phyloP scores from a whole-genome alignment of 2,797 vertebrate genomes.

The Borostomias antarcticus region DNA sequence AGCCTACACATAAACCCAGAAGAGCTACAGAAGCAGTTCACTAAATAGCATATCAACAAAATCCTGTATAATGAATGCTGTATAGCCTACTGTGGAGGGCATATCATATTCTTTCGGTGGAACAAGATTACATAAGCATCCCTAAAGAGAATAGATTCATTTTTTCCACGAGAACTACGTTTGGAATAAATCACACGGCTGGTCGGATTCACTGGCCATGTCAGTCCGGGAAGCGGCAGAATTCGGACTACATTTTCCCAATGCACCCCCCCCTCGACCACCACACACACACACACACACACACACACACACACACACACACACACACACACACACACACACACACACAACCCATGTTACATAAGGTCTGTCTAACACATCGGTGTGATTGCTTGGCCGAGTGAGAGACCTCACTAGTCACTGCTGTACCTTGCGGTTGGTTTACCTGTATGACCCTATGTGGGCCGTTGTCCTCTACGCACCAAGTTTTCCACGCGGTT shows the following conservation, averaged over 20 bases:
- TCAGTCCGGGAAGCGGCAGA: not conserved
- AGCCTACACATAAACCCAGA: not conserved
- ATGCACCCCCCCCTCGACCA: not conserved
- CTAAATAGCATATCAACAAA: not conserved
- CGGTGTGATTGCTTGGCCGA: not conserved
- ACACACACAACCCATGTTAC: slow-evolving; percentile 2
- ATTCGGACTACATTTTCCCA: not conserved
- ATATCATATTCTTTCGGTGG: not conserved
- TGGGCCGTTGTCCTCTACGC: not conserved
- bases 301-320: no score
- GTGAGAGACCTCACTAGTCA: not conserved
- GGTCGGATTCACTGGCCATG: slow-evolving; percentile 6
- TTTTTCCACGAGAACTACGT: slow-evolving; percentile 38
- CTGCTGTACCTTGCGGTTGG: not conserved
- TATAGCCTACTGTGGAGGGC: no score
- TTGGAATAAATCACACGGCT: slow-evolving; percentile 43
- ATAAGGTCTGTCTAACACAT: slow-evolving; percentile 9
- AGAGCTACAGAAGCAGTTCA: no score
- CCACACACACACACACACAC: no score
- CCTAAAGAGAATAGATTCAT: slow-evolving; percentile 20
- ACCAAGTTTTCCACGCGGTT: no score
- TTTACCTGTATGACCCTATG: not conserved
- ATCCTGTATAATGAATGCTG: not conserved
- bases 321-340: no score
- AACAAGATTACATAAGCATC: slow-evolving; percentile 12